Conservation (phyloP, 2,888 invertebrate genomes). For the Cephus nigrinus region DNA sequence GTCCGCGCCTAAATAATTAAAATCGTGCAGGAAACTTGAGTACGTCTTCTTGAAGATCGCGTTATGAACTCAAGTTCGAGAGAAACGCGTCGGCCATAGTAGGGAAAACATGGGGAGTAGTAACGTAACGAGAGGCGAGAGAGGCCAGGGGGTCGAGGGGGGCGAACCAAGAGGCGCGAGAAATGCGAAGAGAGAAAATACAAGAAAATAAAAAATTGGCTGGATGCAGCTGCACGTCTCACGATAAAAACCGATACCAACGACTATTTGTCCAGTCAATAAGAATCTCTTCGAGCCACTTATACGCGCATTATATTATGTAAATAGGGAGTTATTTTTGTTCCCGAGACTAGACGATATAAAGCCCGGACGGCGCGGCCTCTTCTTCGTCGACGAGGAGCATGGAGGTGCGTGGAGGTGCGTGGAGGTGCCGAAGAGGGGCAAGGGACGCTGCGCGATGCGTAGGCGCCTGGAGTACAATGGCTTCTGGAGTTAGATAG, state of each 20-base stretch:
- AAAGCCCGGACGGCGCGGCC: background rate
- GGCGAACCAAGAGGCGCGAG: background rate
- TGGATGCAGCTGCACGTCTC: background rate
- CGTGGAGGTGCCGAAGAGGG: background rate
- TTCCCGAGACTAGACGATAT: constrained; percentile 15
- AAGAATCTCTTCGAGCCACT: constrained; percentile 23
- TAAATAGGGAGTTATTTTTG: constrained; percentile 41
- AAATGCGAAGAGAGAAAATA: background rate
- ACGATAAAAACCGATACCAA: background rate
- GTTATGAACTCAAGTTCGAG: background rate
- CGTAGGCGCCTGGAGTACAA: constrained; percentile 6
- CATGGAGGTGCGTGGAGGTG: too few species aligned
- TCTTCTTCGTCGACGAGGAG: background rate
- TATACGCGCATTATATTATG: constrained; percentile 39
- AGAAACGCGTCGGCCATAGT: background rate
- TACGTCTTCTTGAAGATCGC: background rate
- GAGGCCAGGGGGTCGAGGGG: too few species aligned
- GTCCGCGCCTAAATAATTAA: background rate
- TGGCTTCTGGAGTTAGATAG: constrained; percentile 4
- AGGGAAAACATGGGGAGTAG: too few species aligned
- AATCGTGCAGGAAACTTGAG: background rate
- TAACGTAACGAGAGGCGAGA: background rate
- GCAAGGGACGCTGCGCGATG: constrained; percentile 1
- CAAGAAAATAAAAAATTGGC: background rate
- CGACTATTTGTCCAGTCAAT: background rate